Evolutionary conservation across 2,797 vertebrate species (phyloP), one percentile per base, ranked within the genome.

Genomic region (Paramormyrops hopkinsi): DNA sequence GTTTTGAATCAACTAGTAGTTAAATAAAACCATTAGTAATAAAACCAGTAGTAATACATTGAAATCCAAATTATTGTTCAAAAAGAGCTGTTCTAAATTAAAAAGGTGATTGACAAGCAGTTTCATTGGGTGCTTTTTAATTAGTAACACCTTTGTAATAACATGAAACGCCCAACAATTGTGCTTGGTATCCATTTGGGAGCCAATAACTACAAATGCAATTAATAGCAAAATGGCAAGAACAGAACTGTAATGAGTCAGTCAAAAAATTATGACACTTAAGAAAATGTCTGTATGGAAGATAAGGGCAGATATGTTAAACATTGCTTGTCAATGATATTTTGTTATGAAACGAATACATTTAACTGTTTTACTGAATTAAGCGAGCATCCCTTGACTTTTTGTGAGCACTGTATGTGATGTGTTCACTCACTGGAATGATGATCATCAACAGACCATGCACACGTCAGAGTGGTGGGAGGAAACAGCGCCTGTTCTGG

Each of bases 401-500:
- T n/a, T 41, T 84, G 22, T 50, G 4, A 48, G n/a, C 48, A 7
- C 46, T 22, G 19, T 22, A 19, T 53, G 29, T 33, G 25, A 14
- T 33, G 53, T 25, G 22, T 82, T 29, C 44, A 56, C 17, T 59
- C n/a, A 33, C 79, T 53, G n/a, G 17, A 86, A 19, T 62, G 53
- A 83, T 73, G 6, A 44, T 41, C 87, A 12, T 86, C 59, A 87
- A 88, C 92, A 96, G 96, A 94, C 69, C 91, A 84, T 25, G 44
- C 76, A 6, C 90, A 88, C 46, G 90, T 95, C 84, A 92, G 95
- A 89, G 93, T 96, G 62, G 93, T 92, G 25, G 91, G 93, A 50
- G 95, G 94, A 3, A 94, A 94, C 1, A 90, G 86, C 91, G 91
- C 92, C 62, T 96, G 96, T 88, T 95, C 94, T 0, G 96, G 96